A percentile compares a stretch with the other conserved stretches of the same genome.
Evolutionary conservation across 2,888 invertebrate species (phyloP).

Genomic region (Metopia argyrocephala): DNA sequence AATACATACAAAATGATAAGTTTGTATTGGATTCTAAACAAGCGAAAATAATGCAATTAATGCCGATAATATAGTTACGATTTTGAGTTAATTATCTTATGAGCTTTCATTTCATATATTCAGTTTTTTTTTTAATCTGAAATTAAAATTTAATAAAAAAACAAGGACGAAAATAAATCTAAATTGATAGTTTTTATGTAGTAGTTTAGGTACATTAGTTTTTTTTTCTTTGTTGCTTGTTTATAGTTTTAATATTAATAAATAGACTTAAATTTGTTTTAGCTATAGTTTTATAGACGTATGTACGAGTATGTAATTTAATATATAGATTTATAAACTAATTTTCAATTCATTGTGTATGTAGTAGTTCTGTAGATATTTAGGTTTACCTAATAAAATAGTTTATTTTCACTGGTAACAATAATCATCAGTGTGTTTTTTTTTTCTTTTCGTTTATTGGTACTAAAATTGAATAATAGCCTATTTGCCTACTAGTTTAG

Average conservation of each 20-base stretch:
- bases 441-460: neutral
- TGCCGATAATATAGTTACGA: too few species aligned
- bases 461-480: constrained; percentile 28
- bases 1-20: too few species aligned
- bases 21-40: too few species aligned
- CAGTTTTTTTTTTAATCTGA: neutral
- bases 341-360: neutral
- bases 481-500: neutral
- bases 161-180: neutral
- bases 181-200: constrained; percentile 14
- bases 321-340: too few species aligned
- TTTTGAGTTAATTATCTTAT: too few species aligned
- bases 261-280: constrained; percentile 27
- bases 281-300: constrained; percentile 1
- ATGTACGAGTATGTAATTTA: too few species aligned
- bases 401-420: neutral
- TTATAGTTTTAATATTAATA: constrained; percentile 19
- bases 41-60: too few species aligned
- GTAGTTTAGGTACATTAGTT: constrained; percentile 56
- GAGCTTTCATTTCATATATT: too few species aligned
- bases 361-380: neutral
- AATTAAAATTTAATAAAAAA: neutral
- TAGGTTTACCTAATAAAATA: neutral
- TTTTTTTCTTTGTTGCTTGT: constrained; percentile 8
- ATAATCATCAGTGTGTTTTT: neutral